These are phyloP conservation scores for Australoheros scitulus DNA, from an alignment of 2,113 vertebrate genomes.

Conservation along the genomic window DNA sequence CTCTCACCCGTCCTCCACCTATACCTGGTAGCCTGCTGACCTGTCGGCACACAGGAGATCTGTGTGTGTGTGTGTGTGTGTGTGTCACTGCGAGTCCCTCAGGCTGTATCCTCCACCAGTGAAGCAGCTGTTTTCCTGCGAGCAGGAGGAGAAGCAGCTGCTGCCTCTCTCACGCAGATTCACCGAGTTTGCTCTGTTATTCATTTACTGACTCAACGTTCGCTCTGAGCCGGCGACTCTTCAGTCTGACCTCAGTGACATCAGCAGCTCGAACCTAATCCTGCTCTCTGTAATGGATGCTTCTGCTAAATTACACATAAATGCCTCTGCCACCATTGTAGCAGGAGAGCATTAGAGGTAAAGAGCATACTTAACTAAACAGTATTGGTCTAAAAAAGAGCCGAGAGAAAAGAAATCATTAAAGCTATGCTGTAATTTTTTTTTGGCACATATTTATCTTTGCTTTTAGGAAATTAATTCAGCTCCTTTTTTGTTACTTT, in stretches of 20 bases:
- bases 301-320: constrained; percentile 10
- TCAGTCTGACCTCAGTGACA: not conserved
- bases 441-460: not conserved
- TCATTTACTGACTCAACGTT: not conserved
- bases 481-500: not conserved
- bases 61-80: constrained; percentile 4
- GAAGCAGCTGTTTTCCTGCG: constrained; percentile 28
- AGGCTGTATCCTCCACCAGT: constrained; percentile 9
- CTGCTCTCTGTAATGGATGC: not conserved
- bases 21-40: constrained; percentile 40
- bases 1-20: constrained; percentile 41
- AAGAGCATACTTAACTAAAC: not conserved
- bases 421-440: fast-evolving
- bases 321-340: not conserved
- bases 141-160: constrained; percentile 25
- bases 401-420: not conserved
- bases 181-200: not conserved
- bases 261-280: not conserved
- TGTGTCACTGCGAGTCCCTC: not conserved
- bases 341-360: not conserved
- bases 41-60: constrained; percentile 8
- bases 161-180: not conserved
- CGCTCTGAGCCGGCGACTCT: not conserved
- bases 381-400: not conserved
- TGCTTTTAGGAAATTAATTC: not conserved